Evolutionary conservation across 1,140 invertebrate genomes (phyloP).

Genomic region (Dolichoris vasculosae): DNA sequence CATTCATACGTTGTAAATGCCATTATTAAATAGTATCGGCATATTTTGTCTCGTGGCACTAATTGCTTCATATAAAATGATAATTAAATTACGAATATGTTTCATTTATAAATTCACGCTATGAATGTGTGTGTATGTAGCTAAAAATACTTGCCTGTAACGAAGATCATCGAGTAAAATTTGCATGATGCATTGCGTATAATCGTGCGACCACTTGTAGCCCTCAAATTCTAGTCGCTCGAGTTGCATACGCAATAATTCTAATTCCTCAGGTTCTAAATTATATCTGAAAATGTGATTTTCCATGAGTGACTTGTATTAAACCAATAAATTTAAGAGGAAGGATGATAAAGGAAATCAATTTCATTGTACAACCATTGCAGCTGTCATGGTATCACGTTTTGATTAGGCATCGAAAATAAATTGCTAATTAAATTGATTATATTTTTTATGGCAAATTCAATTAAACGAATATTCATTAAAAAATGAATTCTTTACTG

Average conservation of each 20-base stretch:
- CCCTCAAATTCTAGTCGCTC: conserved; percentile 80
- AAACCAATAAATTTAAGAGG: background rate
- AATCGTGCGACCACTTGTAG: conserved; percentile 86
- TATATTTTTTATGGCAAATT: no score
- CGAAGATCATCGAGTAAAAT: conserved; percentile 81
- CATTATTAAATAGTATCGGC: background rate
- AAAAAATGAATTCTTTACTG: no score
- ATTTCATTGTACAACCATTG: background rate
- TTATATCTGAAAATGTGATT: conserved; percentile 74
- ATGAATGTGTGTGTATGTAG: background rate
- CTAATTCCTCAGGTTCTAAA: conserved; percentile 78
- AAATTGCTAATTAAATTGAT: background rate
- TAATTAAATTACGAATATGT: background rate
- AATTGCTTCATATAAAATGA: background rate
- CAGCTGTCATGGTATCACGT: background rate
- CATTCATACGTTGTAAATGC: background rate
- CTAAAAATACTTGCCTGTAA: conserved; percentile 69
- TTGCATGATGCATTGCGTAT: conserved; percentile 89
- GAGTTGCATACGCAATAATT: conserved; percentile 81
- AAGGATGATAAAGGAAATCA: background rate
- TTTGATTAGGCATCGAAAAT: background rate
- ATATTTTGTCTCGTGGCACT: background rate
- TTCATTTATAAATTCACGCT: no score
- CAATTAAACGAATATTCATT: no score
- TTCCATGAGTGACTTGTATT: background rate